Base-by-base conservation (phyloP, 2,888 invertebrate genomes). In the Lepidocyrtoides sp. region DNA sequence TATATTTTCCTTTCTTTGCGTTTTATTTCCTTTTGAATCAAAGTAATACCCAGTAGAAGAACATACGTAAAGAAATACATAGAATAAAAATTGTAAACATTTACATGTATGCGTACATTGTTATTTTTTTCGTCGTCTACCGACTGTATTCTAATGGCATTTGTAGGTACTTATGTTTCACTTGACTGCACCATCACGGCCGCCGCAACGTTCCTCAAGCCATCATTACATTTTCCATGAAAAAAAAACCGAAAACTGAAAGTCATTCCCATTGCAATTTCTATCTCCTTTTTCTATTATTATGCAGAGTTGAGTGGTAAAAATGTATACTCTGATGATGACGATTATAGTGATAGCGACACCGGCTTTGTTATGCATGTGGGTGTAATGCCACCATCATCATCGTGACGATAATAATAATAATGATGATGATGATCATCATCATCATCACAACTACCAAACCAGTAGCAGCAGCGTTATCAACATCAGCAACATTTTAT, bases 241-340 rank as follows among this genome's bases (percentile, higher is more conserved):
- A 5, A 48, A 5, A 48, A 48, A 12, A 48, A 29, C 32, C n/a
- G 14, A 72, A 57, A n/a, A n/a, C n/a, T n/a, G 23, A 17, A 72
- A 79, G 66, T 72, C 69, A 69, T 85, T 72, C 85, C 57, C 44
- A 41, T 41, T 29, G 83, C 63, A 63, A 66, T 83, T 44, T 66
- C 66, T 83, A 57, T 79, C 41, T 51, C n/a, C n/a, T n/a, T 51
- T 51, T 51, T 51, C n/a, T 51, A 20, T 57, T 57, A 57, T 57
- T 57, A 57, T 57, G 57, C 57, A 57, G 57, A 20, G 57, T 57
- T 57, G 17, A 20, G 10, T 36, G 36, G 36, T 5, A 48, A 14
- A 48, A 75, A 60, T 60, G 20, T 10, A 14, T 10, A 5, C 10
- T 17, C 54, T 54, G 4, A 3, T 20, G 23, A 2, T 60, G 41